These are phyloP conservation scores for Hepsetus odoe DNA, from an alignment of 2,113 vertebrate genomes.

Conservation along the genomic window DNA sequence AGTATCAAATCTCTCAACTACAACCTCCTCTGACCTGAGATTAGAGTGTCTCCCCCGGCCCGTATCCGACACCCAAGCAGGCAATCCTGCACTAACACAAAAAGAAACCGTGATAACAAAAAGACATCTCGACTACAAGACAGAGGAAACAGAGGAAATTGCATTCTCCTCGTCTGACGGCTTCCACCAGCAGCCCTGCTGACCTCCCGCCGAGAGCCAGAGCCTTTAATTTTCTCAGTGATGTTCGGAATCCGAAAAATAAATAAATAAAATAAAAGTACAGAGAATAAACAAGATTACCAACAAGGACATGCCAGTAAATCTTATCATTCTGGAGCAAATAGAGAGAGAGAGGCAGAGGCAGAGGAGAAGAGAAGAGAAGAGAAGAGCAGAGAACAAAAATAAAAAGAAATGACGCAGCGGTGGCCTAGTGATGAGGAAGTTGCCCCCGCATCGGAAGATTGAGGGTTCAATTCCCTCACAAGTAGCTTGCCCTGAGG, in stretches of 20 bases:
- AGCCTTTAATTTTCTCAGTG: constrained; percentile 70
- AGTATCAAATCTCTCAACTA: not conserved
- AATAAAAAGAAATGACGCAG: not conserved
- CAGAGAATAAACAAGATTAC: constrained; percentile 78
- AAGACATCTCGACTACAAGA: constrained; percentile 49
- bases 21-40: constrained; percentile 15
- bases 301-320: constrained; percentile 72
- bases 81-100: constrained; percentile 30
- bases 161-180: constrained; percentile 51
- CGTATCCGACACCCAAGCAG: not conserved
- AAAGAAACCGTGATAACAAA: constrained; percentile 59
- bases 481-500: too few relatives aligned
- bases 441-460: too few relatives aligned
- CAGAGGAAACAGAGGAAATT: constrained; percentile 58
- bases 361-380: constrained; percentile 47
- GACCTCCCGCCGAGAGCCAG: constrained; percentile 67
- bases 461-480: too few relatives aligned
- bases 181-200: constrained; percentile 27
- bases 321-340: constrained; percentile 76
- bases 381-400: not conserved
- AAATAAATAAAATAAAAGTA: constrained; percentile 65
- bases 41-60: constrained; percentile 38
- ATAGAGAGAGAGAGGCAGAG: constrained; percentile 60
- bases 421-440: too few relatives aligned
- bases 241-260: constrained; percentile 63